Evolutionary conservation across 2,113 vertebrate genomes (phyloP).

Genomic region (Parotia lawesii): DNA sequence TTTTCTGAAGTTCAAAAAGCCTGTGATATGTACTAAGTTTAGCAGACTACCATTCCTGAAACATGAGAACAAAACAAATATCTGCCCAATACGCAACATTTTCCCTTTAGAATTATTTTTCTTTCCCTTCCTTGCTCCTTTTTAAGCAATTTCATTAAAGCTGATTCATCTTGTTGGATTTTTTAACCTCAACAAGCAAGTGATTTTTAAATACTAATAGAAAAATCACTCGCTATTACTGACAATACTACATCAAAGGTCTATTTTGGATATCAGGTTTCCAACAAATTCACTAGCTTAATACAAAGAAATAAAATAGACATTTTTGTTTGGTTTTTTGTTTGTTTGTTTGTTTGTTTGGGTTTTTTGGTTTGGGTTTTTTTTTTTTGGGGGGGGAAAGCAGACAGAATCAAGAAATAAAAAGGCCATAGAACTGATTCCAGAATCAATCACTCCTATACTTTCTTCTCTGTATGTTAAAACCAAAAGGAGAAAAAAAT

Average conservation of each 20-base stretch:
- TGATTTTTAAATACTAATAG: neutral
- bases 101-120: neutral
- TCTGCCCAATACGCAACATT: neutral
- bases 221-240: neutral
- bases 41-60: neutral
- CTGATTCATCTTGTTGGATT: neutral
- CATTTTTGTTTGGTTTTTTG: neutral
- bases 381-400: rapidly evolving
- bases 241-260: neutral
- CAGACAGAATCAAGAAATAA: neutral
- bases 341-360: neutral
- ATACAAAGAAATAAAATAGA: neutral
- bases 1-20: neutral
- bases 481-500: neutral
- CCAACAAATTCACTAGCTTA: neutral
- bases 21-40: neutral
- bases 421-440: neutral
- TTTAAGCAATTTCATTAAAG: neutral
- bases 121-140: neutral
- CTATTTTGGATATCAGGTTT: neutral
- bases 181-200: neutral
- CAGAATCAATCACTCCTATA: neutral
- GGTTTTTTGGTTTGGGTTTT: too few relatives aligned
- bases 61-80: neutral
- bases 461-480: neutral